phyloP scores from a whole-genome alignment of 2,113 vertebrate genomes.

The Corapipo altera region DNA sequence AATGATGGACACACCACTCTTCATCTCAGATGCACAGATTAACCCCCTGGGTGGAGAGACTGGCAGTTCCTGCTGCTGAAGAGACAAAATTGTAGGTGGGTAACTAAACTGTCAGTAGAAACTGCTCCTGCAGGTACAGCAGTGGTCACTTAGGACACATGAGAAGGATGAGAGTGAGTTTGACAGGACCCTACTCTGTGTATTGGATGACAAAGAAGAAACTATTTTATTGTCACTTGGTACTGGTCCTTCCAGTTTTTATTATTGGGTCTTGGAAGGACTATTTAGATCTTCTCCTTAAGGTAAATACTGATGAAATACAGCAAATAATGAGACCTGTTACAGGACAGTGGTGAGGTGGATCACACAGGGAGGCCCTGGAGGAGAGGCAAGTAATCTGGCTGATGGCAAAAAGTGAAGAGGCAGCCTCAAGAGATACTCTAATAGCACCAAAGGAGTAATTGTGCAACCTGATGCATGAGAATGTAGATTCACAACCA shows the following conservation, averaged over 20 bases:
- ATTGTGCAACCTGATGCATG: not conserved
- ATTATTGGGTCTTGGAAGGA: not conserved
- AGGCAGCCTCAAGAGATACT: slow-evolving; percentile 11
- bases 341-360: not conserved
- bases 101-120: not conserved
- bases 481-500: not conserved
- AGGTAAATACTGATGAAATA: not conserved
- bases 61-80: not conserved
- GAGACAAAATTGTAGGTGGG: not conserved
- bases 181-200: no score
- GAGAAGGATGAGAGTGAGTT: not conserved
- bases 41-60: not conserved
- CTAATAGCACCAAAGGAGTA: not conserved
- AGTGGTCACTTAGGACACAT: not conserved
- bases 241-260: not conserved
- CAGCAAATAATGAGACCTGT: not conserved
- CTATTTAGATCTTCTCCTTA: not conserved
- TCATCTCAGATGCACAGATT: not conserved
- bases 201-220: not conserved
- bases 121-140: not conserved
- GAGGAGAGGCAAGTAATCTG: slow-evolving; percentile 20
- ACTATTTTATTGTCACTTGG: not conserved
- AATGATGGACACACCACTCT: not conserved
- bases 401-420: not conserved
- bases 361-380: not conserved